phyloP scores from a whole-genome alignment of 2,113 vertebrate species.

The Hepsetus odoe region DNA sequence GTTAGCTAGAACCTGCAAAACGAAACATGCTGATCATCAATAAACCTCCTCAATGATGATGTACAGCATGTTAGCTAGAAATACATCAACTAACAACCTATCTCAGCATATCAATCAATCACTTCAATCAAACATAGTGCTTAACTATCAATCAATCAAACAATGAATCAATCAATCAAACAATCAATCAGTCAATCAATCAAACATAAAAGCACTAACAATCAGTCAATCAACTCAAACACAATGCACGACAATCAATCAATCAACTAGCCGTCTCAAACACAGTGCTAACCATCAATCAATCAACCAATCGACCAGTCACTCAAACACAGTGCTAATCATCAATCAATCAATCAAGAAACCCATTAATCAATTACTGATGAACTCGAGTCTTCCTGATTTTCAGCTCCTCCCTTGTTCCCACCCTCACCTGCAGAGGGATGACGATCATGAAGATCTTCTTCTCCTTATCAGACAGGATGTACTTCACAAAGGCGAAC shows the following conservation, averaged over 20 bases:
- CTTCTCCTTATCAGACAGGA: constrained; percentile 87
- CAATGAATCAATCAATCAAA: no score
- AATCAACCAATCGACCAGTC: background rate
- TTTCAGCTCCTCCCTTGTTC: no score
- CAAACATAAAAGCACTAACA: no score
- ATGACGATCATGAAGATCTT: constrained; percentile 88
- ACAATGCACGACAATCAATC: no score
- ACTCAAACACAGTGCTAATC: background rate
- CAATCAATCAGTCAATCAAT: background rate
- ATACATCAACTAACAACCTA: no score
- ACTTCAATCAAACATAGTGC: no score
- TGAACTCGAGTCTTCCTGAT: no score
- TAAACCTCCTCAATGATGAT: background rate
- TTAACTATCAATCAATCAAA: no score
- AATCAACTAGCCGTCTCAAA: no score
- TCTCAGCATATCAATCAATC: no score
- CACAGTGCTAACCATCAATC: background rate
- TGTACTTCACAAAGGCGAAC: constrained; percentile 86
- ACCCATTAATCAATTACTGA: background rate
- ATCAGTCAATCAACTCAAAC: no score
- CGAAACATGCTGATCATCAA: background rate
- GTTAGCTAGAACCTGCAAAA: constrained; percentile 81
- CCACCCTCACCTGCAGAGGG: constrained; percentile 85
- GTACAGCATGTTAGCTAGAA: background rate
- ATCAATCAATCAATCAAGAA: background rate